phyloP scores from a whole-genome alignment of 1,140 invertebrate genomes.

The Campoletis sonorensis region DNA sequence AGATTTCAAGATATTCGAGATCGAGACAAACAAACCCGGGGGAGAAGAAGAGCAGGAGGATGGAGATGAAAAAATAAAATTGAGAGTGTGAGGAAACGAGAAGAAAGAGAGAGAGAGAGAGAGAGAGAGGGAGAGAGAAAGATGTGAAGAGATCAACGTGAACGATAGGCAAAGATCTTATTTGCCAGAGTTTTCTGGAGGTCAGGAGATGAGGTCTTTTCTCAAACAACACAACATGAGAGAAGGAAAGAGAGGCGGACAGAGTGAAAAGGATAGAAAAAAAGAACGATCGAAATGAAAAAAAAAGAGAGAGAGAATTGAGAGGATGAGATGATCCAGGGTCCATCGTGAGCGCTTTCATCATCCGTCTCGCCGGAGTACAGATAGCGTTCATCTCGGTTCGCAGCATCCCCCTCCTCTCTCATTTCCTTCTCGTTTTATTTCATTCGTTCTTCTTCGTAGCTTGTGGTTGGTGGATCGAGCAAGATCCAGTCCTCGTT shows the following conservation, averaged over 20 bases:
- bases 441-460: slow-evolving; percentile 11
- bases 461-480: slow-evolving; percentile 6
- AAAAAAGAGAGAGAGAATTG: slow-evolving; percentile 31
- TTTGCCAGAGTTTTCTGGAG: slow-evolving; percentile 33
- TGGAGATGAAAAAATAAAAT: slow-evolving; percentile 12
- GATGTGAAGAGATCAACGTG: slow-evolving; percentile 27
- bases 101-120: slow-evolving; percentile 20
- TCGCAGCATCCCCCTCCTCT: slow-evolving; percentile 37
- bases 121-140: slow-evolving; percentile 19
- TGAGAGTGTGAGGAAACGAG: not conserved
- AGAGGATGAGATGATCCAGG: slow-evolving; percentile 56
- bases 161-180: slow-evolving; percentile 39
- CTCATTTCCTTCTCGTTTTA: slow-evolving; percentile 39
- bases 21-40: not conserved
- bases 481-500: slow-evolving; percentile 34
- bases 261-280: not conserved
- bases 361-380: slow-evolving; percentile 51
- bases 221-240: slow-evolving; percentile 1
- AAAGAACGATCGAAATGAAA: slow-evolving; percentile 53
- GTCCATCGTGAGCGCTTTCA: slow-evolving; percentile 64
- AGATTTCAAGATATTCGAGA: slow-evolving; percentile 3
- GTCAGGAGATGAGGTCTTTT: slow-evolving; percentile 45
- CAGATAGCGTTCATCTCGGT: slow-evolving; percentile 34
- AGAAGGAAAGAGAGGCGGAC: not conserved
- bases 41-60: not conserved